These are phyloP conservation scores for Hipparchia sbordonii DNA, from an alignment of 2,888 invertebrate genomes.

Conservation along the genomic window DNA sequence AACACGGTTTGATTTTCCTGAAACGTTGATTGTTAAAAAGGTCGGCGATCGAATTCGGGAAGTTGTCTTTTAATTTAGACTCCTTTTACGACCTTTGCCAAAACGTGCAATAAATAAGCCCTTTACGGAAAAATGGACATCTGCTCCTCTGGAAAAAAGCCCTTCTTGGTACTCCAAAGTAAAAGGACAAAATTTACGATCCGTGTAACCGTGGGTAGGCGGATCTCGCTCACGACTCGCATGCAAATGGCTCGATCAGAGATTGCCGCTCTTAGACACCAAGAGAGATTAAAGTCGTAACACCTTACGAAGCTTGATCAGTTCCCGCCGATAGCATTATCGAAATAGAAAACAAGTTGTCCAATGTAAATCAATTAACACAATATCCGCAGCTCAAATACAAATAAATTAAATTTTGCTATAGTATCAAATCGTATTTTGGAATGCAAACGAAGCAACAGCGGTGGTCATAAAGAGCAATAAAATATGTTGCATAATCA, in stretches of 20 bases:
- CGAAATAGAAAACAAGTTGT: constrained; percentile 3
- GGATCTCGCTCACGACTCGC: constrained; percentile 74
- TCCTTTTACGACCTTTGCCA: constrained; percentile 67
- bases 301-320: constrained; percentile 46
- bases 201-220: constrained; percentile 77
- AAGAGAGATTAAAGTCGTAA: constrained; percentile 67
- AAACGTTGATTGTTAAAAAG: constrained; percentile 45
- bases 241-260: constrained; percentile 79
- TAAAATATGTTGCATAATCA: no score
- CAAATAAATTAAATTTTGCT: neutral
- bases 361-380: constrained; percentile 12
- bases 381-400: neutral
- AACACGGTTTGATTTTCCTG: neutral
- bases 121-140: constrained; percentile 77
- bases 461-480: no score
- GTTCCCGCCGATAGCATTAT: constrained; percentile 23
- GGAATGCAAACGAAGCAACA: neutral
- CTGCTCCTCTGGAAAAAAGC: constrained; percentile 73
- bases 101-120: constrained; percentile 78
- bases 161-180: constrained; percentile 65
- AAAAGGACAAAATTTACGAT: constrained; percentile 81
- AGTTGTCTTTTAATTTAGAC: constrained; percentile 67
- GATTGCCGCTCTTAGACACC: constrained; percentile 59
- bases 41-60: constrained; percentile 63
- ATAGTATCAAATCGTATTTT: neutral